Conservation (phyloP, 2,113 vertebrate genomes). For the Larimichthys polyactis region DNA sequence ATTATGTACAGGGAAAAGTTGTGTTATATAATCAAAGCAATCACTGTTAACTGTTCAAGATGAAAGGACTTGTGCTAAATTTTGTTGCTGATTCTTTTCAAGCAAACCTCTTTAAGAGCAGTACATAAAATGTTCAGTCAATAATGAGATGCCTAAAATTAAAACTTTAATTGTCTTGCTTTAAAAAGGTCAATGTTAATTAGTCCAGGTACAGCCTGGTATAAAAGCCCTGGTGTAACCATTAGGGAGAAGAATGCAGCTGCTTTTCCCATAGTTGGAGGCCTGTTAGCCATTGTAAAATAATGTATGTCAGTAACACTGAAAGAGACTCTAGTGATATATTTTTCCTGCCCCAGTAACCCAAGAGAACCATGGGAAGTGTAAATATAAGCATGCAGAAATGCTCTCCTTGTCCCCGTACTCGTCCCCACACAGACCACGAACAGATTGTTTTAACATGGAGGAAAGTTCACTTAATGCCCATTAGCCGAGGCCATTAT, state of each 20-base stretch:
- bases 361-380: slow-evolving; percentile 81
- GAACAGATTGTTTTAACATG: slow-evolving; percentile 69
- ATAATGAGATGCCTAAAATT: neutral
- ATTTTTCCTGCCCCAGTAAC: slow-evolving; percentile 56
- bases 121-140: neutral
- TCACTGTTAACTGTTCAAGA: slow-evolving; percentile 17
- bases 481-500: slow-evolving; percentile 66
- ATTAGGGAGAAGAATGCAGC: neutral
- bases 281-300: slow-evolving; percentile 63
- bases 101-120: neutral
- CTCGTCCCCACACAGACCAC: slow-evolving; percentile 36
- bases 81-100: neutral
- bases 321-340: slow-evolving; percentile 57
- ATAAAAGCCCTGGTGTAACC: neutral
- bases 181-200: slow-evolving; percentile 30
- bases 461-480: slow-evolving; percentile 63
- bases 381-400: slow-evolving; percentile 80
- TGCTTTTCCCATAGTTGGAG: slow-evolving; percentile 57
- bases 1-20: slow-evolving; percentile 23
- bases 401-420: slow-evolving; percentile 62
- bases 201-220: neutral
- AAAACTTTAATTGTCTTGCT: neutral
- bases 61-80: slow-evolving; percentile 24
- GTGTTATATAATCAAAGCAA: slow-evolving; percentile 64
- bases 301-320: slow-evolving; percentile 73